Evolutionary conservation across 2,888 invertebrate species (phyloP), one percentile per base, ranked within the genome.

Genomic region (Drosophila multiciliata): DNA sequence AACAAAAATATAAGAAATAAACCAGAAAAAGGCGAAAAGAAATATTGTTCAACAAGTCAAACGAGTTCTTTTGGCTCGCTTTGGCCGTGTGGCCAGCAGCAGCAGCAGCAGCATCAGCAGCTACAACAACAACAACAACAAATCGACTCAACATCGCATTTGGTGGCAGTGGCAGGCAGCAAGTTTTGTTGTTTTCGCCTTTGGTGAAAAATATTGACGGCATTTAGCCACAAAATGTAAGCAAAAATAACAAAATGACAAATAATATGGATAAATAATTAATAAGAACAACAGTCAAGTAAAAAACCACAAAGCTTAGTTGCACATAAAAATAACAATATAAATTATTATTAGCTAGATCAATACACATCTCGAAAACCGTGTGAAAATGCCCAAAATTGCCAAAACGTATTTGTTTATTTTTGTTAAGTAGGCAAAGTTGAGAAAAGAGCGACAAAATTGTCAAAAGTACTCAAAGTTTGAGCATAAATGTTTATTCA

Each of bases 31-130:
- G 84, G 86, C 84, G 81, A 91, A 87, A 92, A 92, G 92, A 90
- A 91, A 92, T 92, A 92, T 91, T 92, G 82, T 87, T 88, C 92
- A 92, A 92, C 92, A 91, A 92, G 91, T 92, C 92, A 92, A 92
- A 92, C 92, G 92, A 91, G 92, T 92, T 92, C 92, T 92, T 89
- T 86, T 91, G 91, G 87, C 84, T 91, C 89, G 91, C 90, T 89
- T 90, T 85, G 90, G 87, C 86, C 88, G 90, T 90, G 86, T 83
- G 89, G 83, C 83, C 78, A 76, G 78, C 78, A 82, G 82, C 75
- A 84, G 66, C 84, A 80, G 59, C 82, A 53, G 6, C 64, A 61
- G 1, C 61, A 32, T 7, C 67, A 66, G 26, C 63, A 61, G 3
- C 75, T 62, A 1, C 77, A 67, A 26, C 72, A 76, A 15, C 85